These are phyloP conservation scores for Opisthocomus hoazin DNA, from an alignment of 2,113 vertebrate genomes.

Conservation along the genomic window DNA sequence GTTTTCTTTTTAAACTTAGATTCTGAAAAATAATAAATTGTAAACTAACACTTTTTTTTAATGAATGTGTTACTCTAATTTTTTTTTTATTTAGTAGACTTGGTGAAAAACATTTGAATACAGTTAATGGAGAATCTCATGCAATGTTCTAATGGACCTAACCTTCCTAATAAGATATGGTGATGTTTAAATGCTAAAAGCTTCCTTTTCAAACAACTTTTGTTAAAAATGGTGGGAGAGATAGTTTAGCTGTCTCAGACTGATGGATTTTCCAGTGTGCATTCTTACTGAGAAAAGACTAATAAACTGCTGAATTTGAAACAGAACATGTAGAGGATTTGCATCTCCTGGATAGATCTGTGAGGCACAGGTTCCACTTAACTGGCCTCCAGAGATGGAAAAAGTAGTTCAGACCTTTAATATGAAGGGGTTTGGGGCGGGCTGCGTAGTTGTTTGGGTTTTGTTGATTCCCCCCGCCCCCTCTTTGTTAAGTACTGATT, in stretches of 20 bases:
- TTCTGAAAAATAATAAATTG: no score
- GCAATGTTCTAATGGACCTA: not conserved
- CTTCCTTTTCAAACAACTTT: not conserved
- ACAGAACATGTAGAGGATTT: not conserved
- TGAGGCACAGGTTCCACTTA: not conserved
- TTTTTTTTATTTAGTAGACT: not conserved
- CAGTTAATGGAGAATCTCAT: not conserved
- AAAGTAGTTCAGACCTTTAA: not conserved
- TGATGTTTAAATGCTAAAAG: not conserved
- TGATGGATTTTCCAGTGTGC: not conserved
- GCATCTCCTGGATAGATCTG: not conserved
- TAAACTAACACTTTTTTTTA: not conserved
- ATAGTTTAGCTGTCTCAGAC: not conserved
- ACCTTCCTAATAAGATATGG: not conserved
- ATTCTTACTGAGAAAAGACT: not conserved
- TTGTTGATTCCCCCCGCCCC: not conserved
- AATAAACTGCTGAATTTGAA: not conserved
- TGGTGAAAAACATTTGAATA: not conserved
- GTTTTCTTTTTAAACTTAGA: not conserved
- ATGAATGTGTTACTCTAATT: not conserved
- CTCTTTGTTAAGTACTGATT: not conserved
- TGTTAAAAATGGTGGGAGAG: not conserved
- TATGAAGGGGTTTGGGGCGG: not conserved
- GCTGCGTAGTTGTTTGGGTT: not conserved
- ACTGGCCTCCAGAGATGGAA: not conserved